These are phyloP conservation scores for Drosophila triauraria DNA, from an alignment of 1,140 invertebrate species.

Conservation along the genomic window DNA sequence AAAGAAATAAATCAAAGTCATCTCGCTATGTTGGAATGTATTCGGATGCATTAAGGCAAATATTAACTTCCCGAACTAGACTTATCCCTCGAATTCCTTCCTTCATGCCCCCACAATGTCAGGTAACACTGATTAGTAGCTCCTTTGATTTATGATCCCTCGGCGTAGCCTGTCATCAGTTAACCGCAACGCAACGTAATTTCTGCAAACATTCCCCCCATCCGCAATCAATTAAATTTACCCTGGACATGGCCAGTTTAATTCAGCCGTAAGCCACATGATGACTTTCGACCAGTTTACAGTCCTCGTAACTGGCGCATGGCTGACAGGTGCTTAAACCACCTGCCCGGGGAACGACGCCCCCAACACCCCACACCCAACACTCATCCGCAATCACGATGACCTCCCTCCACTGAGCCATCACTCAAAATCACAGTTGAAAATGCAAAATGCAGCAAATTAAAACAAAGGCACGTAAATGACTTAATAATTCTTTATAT, in stretches of 20 bases:
- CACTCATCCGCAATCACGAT: conserved; percentile 10
- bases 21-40: background rate
- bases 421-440: conserved; percentile 47
- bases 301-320: conserved; percentile 10
- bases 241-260: conserved; percentile 18
- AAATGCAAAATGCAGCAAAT: conserved; percentile 55
- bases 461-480: conserved; percentile 58
- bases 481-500: conserved; percentile 48
- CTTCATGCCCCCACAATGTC: background rate
- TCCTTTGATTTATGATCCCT: conserved; percentile 13
- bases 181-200: conserved; percentile 4
- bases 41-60: background rate
- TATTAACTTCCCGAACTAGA: background rate
- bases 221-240: conserved; percentile 34
- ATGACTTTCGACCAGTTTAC: conserved; percentile 35
- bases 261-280: conserved; percentile 28
- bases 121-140: background rate
- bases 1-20: background rate
- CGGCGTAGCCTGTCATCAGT: background rate
- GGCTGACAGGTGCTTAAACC: conserved; percentile 46
- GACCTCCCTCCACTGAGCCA: background rate
- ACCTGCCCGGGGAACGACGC: conserved; percentile 2
- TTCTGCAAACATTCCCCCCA: conserved; percentile 1
- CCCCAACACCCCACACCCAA: background rate
- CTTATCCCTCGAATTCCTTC: background rate